Evolutionary conservation across 2,888 invertebrate genomes (phyloP), one percentile per base, ranked within the genome.

Genomic region (Pegoplata infirma): DNA sequence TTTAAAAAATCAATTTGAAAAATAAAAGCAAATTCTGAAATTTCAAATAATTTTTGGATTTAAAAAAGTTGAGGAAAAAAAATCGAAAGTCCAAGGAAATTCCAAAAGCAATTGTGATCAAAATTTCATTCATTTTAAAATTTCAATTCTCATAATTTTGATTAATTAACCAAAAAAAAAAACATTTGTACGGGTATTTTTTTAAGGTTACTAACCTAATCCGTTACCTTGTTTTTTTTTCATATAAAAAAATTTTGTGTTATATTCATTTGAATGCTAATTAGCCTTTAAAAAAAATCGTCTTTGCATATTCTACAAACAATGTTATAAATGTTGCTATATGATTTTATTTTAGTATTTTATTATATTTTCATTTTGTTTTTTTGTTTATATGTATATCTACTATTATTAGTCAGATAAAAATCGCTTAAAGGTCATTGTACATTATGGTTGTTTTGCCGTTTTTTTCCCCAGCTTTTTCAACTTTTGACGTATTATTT

Each of bases 361-460:
- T 23, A 1, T 25, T 61, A 16, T 61, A n/a, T 46, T 25, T 36
- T 64, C 10, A 36, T 32, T 36, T 53, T 53, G 40, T 19, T 63
- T 1, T 17, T 21, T 51, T 28, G 63, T 19, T 12, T 19, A 14
- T 7, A 47, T 25, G 6, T 36, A 32, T 25, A 72, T 56, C n/a
- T n/a, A n/a, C n/a, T n/a, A n/a, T n/a, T n/a, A n/a, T 56, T 47
- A 64, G 25, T n/a, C n/a, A 10, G 40, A 55, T 67, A 36, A 1
- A 73, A 73, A 64, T 64, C 51, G n/a, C 55, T 61, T 68, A 47
- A 47, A 75, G 67, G 67, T 67, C 67, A 68, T 67, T 75, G 74
- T 67, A 75, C 74, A 67, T 59, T 55, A 44, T 25, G 51, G 8
- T 25, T 58, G 36, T 69, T 66, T 14, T 25, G 5, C 12, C n/a